Evolutionary conservation across 2,797 vertebrate genomes (phyloP).

Genomic region (Characodon lateralis): DNA sequence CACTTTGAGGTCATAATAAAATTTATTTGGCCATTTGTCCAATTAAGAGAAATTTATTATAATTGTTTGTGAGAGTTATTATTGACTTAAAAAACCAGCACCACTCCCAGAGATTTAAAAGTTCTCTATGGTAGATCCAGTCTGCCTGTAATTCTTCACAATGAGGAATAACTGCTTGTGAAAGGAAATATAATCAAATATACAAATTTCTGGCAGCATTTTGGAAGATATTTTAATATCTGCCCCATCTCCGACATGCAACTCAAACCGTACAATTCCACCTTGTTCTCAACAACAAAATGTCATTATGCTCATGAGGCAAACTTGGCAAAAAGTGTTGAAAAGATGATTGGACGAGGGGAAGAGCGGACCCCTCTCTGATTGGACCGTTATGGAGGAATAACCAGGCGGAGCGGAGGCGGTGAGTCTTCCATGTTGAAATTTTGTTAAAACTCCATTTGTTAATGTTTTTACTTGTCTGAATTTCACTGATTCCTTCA

Average conservation of each 20-base stretch:
- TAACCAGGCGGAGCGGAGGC: too few relatives aligned
- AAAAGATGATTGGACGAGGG: not conserved
- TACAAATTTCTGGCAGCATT: not conserved
- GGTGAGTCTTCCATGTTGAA: too few relatives aligned
- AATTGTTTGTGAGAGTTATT: not conserved
- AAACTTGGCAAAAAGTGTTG: not conserved
- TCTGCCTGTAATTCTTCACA: not conserved
- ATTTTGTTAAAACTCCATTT: too few relatives aligned
- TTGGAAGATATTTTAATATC: not conserved
- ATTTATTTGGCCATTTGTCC: not conserved
- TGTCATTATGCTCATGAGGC: not conserved
- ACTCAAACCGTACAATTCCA: too few relatives aligned
- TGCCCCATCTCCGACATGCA: not conserved
- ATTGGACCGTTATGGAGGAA: too few relatives aligned
- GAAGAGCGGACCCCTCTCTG: too few relatives aligned
- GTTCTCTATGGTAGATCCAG: not conserved
- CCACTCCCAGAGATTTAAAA: not conserved
- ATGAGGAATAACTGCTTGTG: not conserved
- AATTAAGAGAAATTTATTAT: not conserved
- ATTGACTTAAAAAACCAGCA: not conserved
- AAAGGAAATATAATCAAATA: not conserved
- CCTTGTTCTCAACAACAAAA: not conserved
- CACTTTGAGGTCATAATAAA: not conserved
- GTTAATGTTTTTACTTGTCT: not conserved
- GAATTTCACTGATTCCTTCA: not conserved